Conservation (phyloP, 2,888 invertebrate species). For the Macrosoma leucophasiata region DNA sequence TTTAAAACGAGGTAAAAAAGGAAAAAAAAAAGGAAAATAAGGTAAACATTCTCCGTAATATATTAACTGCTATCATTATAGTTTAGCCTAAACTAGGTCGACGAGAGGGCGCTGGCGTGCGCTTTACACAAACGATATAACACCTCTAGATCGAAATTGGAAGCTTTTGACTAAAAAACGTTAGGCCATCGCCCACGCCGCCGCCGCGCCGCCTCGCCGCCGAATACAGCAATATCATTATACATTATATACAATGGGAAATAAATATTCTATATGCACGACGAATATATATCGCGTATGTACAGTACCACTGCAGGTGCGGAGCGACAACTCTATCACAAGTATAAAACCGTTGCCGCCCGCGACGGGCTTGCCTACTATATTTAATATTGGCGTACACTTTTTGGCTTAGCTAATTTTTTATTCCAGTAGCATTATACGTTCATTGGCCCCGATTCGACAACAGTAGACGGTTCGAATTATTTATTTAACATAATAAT, state of each 20-base stretch:
- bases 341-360: conserved; percentile 25
- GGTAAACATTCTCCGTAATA: conserved; percentile 59
- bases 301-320: conserved; percentile 46
- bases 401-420: conserved; percentile 66
- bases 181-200: conserved; percentile 22
- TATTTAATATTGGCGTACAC: conserved; percentile 51
- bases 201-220: conserved; percentile 20
- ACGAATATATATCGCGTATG: conserved; percentile 60
- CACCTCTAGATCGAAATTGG: too few species aligned
- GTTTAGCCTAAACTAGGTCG: conserved; percentile 45
- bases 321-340: conserved; percentile 48
- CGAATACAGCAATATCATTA: conserved; percentile 34
- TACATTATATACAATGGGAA: conserved; percentile 73
- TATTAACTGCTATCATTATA: conserved; percentile 47
- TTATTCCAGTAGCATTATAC: conserved; percentile 25
- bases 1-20: conserved; percentile 61
- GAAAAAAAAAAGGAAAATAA: conserved; percentile 40
- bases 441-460: too few species aligned
- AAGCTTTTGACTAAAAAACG: neutral
- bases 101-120: conserved; percentile 36
- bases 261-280: conserved; percentile 67
- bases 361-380: conserved; percentile 26
- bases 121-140: neutral
- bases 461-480: too few species aligned
- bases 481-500: too few species aligned